These are phyloP conservation scores for Bujurquina vittata DNA, from an alignment of 2,113 vertebrate species.

Conservation along the genomic window DNA sequence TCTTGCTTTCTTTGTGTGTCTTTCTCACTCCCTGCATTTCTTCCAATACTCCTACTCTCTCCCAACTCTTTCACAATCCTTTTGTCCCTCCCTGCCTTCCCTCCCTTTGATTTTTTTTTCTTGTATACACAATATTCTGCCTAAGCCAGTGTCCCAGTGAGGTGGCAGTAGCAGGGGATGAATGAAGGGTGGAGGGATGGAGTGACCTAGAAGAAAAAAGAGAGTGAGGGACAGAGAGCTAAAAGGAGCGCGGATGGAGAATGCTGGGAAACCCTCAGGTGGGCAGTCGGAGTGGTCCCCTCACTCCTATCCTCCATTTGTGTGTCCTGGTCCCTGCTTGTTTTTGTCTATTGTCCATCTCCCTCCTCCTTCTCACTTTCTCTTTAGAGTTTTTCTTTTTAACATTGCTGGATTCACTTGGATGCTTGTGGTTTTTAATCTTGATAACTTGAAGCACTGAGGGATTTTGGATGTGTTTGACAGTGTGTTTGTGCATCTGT, in stretches of 20 bases:
- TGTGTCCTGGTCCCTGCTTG: conserved; percentile 8
- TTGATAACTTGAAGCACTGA: conserved; percentile 29
- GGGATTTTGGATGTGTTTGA: conserved; percentile 45
- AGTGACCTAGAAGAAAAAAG: conserved; percentile 50
- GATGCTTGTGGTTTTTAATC: conserved; percentile 41
- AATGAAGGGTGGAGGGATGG: conserved; percentile 42
- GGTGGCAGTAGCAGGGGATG: conserved; percentile 38
- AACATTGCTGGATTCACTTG: conserved; percentile 9
- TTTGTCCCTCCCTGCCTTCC: conserved; percentile 60
- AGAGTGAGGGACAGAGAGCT: conserved; percentile 31
- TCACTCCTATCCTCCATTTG: background rate
- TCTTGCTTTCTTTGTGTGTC: conserved; percentile 10
- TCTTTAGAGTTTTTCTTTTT: conserved; percentile 16
- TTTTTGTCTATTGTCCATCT: background rate
- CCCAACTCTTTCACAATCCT: conserved; percentile 50
- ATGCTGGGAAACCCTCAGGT: conserved; percentile 72
- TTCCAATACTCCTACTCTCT: conserved; percentile 54
- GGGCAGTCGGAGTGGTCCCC: conserved; percentile 49
- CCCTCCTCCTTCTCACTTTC: background rate
- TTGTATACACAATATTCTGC: conserved; percentile 27
- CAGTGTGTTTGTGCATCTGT: conserved; percentile 34
- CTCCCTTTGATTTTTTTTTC: conserved; percentile 41
- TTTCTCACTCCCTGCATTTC: conserved; percentile 19
- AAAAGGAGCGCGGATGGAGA: conserved; percentile 59
- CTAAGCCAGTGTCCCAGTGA: conserved; percentile 53